phyloP scores from a whole-genome alignment of 2,113 vertebrate genomes.

The Gobiocypris rarus region DNA sequence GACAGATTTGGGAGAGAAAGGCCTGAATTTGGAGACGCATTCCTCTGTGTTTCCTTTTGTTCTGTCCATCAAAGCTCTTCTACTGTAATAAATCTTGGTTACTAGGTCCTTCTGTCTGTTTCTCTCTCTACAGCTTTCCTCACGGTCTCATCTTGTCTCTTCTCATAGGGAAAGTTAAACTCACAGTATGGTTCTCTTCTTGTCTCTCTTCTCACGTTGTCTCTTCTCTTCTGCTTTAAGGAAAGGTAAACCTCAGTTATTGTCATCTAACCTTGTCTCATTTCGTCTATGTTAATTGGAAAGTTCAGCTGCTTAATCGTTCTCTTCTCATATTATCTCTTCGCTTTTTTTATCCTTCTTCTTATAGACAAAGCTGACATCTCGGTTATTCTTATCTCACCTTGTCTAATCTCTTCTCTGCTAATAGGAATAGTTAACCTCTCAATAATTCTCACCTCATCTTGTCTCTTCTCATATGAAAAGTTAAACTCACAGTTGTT shows the following conservation, averaged over 20 bases:
- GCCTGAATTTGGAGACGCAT: neutral
- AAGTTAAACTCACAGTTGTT: too few relatives aligned
- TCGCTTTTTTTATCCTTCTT: too few relatives aligned
- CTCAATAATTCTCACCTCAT: neutral
- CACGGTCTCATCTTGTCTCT: neutral
- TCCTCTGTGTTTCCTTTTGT: constrained; percentile 14
- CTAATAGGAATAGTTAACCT: neutral
- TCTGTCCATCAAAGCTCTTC: constrained; percentile 9
- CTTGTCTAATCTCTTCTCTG: neutral
- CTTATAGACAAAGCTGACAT: neutral
- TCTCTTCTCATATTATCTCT: neutral
- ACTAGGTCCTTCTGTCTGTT: neutral
- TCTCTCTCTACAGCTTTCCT: constrained; percentile 14
- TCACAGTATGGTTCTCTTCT: neutral
- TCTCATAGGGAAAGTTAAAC: neutral
- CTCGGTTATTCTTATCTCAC: neutral
- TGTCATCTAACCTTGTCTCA: neutral
- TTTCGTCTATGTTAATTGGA: neutral
- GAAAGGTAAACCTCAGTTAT: neutral
- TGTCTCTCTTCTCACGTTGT: neutral
- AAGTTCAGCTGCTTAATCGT: neutral
- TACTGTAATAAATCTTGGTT: constrained; percentile 28
- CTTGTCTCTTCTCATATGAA: too few relatives aligned
- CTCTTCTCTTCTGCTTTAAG: neutral
- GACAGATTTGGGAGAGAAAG: constrained; percentile 8